These are phyloP conservation scores for Danaus melanippus DNA, from an alignment of 1,140 invertebrate species.

Conservation along the genomic window DNA sequence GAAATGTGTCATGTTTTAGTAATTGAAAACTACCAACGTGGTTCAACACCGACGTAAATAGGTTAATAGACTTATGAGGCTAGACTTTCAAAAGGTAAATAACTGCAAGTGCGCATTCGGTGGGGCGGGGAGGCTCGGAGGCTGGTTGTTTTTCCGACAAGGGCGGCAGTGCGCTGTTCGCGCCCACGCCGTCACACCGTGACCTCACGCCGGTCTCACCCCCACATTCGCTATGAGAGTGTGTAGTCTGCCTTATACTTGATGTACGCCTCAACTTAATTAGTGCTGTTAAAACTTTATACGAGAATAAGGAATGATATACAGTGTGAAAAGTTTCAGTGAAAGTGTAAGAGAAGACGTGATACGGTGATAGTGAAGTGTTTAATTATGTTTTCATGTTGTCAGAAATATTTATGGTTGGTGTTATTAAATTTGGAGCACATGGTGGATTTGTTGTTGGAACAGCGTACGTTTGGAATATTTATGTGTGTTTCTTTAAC, in stretches of 20 bases:
- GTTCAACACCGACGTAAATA: constrained; percentile 20
- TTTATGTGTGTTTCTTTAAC: constrained; percentile 49
- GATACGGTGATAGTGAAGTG: too few species aligned
- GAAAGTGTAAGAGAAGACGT: too few species aligned
- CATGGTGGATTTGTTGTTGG: constrained; percentile 22
- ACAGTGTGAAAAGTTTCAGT: too few species aligned
- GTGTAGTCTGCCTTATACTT: too few species aligned
- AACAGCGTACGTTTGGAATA: constrained; percentile 43
- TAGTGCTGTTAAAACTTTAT: too few species aligned
- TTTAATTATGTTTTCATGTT: too few species aligned
- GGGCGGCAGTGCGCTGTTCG: constrained; percentile 59
- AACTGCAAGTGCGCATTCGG: constrained; percentile 61
- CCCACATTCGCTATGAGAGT: too few species aligned
- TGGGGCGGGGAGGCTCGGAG: constrained; percentile 43
- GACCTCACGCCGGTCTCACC: constrained; percentile 14
- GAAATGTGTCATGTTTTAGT: too few species aligned
- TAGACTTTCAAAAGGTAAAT: constrained; percentile 41
- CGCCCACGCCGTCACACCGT: constrained; percentile 37
- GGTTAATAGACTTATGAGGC: constrained; percentile 37
- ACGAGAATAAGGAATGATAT: too few species aligned
- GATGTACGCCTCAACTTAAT: too few species aligned
- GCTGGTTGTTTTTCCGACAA: constrained; percentile 45
- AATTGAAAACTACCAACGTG: too few species aligned
- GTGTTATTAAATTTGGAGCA: constrained; percentile 9
- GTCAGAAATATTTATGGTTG: background rate